Base-by-base conservation (phyloP, 2,888 invertebrate species). In the Molorchus minor region DNA sequence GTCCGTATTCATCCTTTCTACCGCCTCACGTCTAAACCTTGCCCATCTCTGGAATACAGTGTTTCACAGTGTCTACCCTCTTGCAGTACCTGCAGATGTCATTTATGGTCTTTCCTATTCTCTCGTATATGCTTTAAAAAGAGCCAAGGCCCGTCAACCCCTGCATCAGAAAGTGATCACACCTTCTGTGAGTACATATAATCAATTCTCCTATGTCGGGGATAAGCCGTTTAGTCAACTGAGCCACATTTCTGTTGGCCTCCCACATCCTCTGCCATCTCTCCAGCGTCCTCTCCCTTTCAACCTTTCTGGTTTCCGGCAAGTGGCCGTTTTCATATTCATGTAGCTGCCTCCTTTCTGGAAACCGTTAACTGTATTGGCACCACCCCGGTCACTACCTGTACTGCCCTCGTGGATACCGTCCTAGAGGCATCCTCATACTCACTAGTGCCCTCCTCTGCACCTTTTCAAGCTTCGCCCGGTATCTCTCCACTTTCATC, bases 221-320 rank as follows among this genome's bases (percentile, higher is more conserved):
- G 16, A 56, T 49, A 10, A 56, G 15, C 2, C 19, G 30, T 15
- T 36, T 56, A 10, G 46, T 56, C 56, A 25, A 56, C 17, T 38
- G 36, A 4, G 40, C 56, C 4, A 12, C 20, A n/a, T 3, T 16
- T 1, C 12, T 8, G 3, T 54, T 33, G n/a, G 8, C 13, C 0
- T 49, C 30, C 64, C 61, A 61, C 21, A 52, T 58, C 16, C 44
- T 30, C 30, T 58, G 61, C 57, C 65, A 65, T 12, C 30, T 43
- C 13, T 46, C 25, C 0, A 46, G 3, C 0, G 44, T 51, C 1
- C 41, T 29, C 12, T 41, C 30, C 5, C 57, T 43, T 12, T 47
- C 44, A 25, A 21, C 43, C 19, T 3, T 30, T 16, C n/a, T n/a
- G n/a, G n/a, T n/a, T n/a, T 25, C 25, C 25, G 8, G 25, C 8